Evolutionary conservation across 1,140 invertebrate genomes (phyloP).

Genomic region (Drosophila ohnishii): DNA sequence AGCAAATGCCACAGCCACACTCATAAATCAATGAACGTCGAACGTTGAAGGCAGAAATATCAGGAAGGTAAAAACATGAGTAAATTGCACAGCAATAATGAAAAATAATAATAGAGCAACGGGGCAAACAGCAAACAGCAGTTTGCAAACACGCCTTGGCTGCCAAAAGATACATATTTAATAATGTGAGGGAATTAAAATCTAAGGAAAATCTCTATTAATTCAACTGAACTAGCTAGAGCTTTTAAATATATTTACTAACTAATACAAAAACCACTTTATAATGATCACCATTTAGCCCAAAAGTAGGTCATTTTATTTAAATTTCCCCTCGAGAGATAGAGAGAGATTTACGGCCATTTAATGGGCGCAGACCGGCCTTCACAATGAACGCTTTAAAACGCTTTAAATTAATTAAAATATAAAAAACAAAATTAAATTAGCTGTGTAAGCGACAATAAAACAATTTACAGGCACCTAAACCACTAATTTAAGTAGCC

Average conservation of each 20-base stretch:
- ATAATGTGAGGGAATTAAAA: slow-evolving; percentile 19
- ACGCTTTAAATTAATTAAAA: slow-evolving; percentile 29
- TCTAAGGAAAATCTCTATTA: background rate
- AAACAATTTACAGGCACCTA: slow-evolving; percentile 28
- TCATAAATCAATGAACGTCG: slow-evolving; percentile 45
- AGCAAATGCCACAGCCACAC: slow-evolving; percentile 43
- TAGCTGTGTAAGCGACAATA: slow-evolving; percentile 21
- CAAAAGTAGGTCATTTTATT: slow-evolving; percentile 1
- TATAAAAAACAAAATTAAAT: slow-evolving; percentile 22
- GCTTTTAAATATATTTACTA: background rate
- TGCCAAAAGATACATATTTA: slow-evolving; percentile 12
- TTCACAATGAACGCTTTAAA: slow-evolving; percentile 11
- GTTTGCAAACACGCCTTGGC: slow-evolving; percentile 25
- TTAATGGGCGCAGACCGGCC: background rate
- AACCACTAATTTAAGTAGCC: slow-evolving; percentile 24
- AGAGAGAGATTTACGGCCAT: background rate
- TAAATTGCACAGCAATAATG: slow-evolving; percentile 48
- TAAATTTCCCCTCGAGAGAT: background rate
- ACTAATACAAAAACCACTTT: background rate
- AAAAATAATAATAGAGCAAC: slow-evolving; percentile 37
- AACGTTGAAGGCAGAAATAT: slow-evolving; percentile 39
- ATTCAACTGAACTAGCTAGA: background rate
- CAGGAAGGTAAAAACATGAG: slow-evolving; percentile 35
- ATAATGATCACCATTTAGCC: background rate
- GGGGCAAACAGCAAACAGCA: slow-evolving; percentile 12